These are phyloP conservation scores for Nemapogon koenigi DNA, from an alignment of 2,888 invertebrate species.

Conservation along the genomic window DNA sequence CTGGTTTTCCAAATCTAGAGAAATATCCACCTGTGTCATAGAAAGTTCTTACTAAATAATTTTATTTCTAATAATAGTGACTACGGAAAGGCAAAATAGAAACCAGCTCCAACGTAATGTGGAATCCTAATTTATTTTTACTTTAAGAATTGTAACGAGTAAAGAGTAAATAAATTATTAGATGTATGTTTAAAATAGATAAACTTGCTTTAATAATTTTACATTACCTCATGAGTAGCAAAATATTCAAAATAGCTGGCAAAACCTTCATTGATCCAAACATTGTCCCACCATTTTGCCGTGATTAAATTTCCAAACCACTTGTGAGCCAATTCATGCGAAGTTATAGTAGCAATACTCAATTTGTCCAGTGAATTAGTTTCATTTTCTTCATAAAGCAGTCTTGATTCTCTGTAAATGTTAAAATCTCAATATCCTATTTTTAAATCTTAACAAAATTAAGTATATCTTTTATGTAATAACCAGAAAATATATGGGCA, in stretches of 20 bases:
- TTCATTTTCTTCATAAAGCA: conserved; percentile 45
- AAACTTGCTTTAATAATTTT: background rate
- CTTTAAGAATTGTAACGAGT: too few relatives aligned
- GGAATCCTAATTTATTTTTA: too few relatives aligned
- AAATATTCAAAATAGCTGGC: conserved; percentile 75
- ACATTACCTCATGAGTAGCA: conserved; percentile 46
- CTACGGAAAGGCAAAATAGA: too few relatives aligned
- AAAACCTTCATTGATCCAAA: conserved; percentile 80
- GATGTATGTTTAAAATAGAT: too few relatives aligned
- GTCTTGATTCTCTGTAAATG: conserved; percentile 39
- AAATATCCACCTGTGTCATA: too few relatives aligned
- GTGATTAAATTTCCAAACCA: conserved; percentile 83
- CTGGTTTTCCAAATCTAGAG: conserved; percentile 72
- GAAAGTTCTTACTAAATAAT: too few relatives aligned
- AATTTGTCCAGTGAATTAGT: conserved; percentile 44
- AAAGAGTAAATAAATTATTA: too few relatives aligned
- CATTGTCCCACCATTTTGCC: conserved; percentile 74
- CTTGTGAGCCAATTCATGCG: conserved; percentile 72
- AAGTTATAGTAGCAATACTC: conserved; percentile 56
- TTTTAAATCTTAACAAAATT: background rate
- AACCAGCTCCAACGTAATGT: too few relatives aligned
- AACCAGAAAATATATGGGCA: too few relatives aligned
- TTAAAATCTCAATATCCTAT: background rate
- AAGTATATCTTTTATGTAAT: too few relatives aligned
- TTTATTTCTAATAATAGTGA: too few relatives aligned